Conservation (phyloP, 53 echinoderm and acorn worm species). For the Stichopus horrens region DNA sequence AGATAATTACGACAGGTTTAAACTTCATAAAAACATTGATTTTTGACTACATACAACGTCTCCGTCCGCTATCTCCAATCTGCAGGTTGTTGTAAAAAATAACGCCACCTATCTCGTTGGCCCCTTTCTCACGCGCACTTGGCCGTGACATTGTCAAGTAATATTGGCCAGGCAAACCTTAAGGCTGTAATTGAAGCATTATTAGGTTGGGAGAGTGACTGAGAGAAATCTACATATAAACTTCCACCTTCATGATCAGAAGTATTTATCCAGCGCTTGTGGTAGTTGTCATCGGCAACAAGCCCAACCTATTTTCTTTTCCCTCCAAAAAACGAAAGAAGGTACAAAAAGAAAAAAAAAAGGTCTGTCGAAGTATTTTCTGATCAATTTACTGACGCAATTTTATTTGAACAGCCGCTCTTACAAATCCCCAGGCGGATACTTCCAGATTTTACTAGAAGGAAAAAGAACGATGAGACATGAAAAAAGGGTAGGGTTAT, state of each 20-base stretch:
- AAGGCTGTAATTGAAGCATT: slow-evolving; percentile 20
- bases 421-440: slow-evolving; percentile 6
- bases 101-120: slow-evolving; percentile 2
- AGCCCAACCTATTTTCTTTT: slow-evolving; percentile 2
- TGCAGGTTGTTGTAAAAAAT: background rate
- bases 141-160: background rate
- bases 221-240: slow-evolving; percentile 27
- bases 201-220: slow-evolving; percentile 36
- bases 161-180: background rate
- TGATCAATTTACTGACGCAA: slow-evolving; percentile 34
- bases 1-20: no score
- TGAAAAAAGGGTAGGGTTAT: background rate
- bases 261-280: slow-evolving; percentile 26
- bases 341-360: no score
- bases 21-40: no score
- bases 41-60: no score
- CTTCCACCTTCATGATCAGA: slow-evolving; percentile 29
- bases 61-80: no score
- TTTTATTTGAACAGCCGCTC: slow-evolving; percentile 31
- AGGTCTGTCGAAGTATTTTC: background rate
- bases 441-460: background rate
- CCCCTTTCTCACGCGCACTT: background rate
- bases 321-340: background rate
- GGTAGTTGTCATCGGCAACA: background rate
- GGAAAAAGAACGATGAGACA: background rate